phyloP scores from a whole-genome alignment of 2,888 invertebrate genomes.

The Antheraea yamamai region DNA sequence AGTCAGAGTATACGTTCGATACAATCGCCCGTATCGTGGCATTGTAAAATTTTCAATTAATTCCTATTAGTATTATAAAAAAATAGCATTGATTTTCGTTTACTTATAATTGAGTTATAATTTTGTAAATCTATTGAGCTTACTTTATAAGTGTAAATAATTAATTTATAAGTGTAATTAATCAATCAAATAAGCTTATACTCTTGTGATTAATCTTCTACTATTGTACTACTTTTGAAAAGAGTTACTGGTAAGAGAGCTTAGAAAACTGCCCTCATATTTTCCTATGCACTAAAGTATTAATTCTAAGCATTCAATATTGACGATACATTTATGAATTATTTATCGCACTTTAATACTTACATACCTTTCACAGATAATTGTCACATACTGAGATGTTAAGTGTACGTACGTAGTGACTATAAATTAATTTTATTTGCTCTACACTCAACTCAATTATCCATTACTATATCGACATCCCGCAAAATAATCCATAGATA shows the following conservation, averaged over 20 bases:
- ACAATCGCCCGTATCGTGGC: conserved; percentile 70
- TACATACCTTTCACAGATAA: neutral
- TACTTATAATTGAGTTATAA: neutral
- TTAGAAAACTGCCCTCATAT: neutral
- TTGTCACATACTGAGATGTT: neutral
- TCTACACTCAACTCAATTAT: neutral
- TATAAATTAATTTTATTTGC: neutral
- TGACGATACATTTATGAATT: too few relatives aligned
- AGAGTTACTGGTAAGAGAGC: neutral
- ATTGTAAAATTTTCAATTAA: conserved; percentile 11
- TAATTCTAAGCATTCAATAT: too few relatives aligned
- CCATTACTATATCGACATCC: neutral
- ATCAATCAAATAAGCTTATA: neutral
- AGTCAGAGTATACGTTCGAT: conserved; percentile 70
- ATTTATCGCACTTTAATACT: neutral
- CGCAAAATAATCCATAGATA: neutral
- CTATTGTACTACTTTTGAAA: neutral
- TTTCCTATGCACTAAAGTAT: too few relatives aligned
- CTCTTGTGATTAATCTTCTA: neutral
- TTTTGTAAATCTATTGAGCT: neutral
- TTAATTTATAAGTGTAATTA: neutral
- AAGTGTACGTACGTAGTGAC: neutral
- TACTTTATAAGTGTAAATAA: neutral
- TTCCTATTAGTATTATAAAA: neutral
- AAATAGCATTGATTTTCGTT: neutral